phyloP scores from a whole-genome alignment of 2,113 vertebrate genomes.

The Forbesichthys agassizii region DNA sequence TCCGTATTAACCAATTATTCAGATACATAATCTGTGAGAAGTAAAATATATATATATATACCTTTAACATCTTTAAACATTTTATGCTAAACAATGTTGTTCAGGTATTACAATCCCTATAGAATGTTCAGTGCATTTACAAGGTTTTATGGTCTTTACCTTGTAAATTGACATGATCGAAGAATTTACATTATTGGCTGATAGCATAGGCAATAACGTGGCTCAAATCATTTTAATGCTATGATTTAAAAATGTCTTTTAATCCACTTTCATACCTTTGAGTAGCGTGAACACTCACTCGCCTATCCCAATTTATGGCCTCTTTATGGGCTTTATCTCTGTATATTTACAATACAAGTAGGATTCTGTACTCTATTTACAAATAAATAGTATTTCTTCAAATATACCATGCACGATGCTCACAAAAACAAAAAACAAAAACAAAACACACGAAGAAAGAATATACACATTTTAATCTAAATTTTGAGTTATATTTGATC shows the following conservation, averaged over 20 bases:
- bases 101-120: background rate
- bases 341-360: conserved; percentile 30
- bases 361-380: too few species aligned
- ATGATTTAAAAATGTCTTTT: conserved; percentile 42
- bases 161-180: conserved; percentile 7
- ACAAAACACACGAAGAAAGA: too few species aligned
- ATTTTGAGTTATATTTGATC: too few species aligned
- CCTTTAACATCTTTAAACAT: too few species aligned
- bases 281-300: conserved; percentile 41
- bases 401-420: too few species aligned
- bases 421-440: too few species aligned
- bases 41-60: too few species aligned
- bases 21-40: too few species aligned
- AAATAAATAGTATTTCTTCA: too few species aligned
- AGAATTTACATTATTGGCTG: background rate
- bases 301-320: background rate
- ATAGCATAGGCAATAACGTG: conserved; percentile 33
- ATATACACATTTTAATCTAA: too few species aligned
- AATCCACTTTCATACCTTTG: conserved; percentile 63
- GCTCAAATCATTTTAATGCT: conserved; percentile 38
- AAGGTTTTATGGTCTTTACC: background rate
- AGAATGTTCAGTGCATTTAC: background rate
- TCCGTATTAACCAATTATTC: too few species aligned
- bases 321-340: conserved; percentile 39
- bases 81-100: too few species aligned